A percentile compares a stretch with the other conserved stretches of the same genome.
phyloP scores from a whole-genome alignment of 2,888 invertebrate species.

The Lithophane socia region DNA sequence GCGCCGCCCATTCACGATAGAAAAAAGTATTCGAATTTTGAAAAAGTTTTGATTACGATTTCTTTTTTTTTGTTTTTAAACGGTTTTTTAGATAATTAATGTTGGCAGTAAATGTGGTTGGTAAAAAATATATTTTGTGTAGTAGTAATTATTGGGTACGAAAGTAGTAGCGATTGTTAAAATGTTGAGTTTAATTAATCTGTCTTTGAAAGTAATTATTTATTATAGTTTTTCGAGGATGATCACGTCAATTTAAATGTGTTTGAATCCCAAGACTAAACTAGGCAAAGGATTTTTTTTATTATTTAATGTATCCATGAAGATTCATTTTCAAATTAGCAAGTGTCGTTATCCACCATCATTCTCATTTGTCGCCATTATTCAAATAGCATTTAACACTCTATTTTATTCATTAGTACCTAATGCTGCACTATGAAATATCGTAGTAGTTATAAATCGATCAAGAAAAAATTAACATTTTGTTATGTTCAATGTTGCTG shows the following conservation, averaged over 20 bases:
- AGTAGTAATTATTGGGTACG: conserved; percentile 11
- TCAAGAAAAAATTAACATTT: no score
- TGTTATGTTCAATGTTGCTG: no score
- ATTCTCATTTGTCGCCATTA: not conserved
- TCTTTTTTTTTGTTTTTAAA: conserved; percentile 36
- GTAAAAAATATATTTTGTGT: conserved; percentile 11
- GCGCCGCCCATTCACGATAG: conserved; percentile 77
- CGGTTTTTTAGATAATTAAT: conserved; percentile 35
- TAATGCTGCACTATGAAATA: not conserved
- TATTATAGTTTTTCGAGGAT: not conserved
- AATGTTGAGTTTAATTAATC: not conserved
- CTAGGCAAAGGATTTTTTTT: no score
- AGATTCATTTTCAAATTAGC: not conserved
- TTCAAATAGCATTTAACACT: conserved; percentile 1
- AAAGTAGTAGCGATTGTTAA: conserved; percentile 31
- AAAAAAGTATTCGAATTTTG: conserved; percentile 63
- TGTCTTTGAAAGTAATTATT: not conserved
- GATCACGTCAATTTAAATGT: not conserved
- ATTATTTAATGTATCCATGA: not conserved
- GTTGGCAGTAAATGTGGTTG: conserved; percentile 24
- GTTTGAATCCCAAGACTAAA: not conserved
- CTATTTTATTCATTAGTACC: conserved; percentile 3
- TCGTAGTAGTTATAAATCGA: not conserved
- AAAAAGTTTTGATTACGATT: conserved; percentile 56
- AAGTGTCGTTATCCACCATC: not conserved